These are phyloP conservation scores for Bradypodion pumilum DNA, from an alignment of 2,797 vertebrate genomes.

Conservation along the genomic window DNA sequence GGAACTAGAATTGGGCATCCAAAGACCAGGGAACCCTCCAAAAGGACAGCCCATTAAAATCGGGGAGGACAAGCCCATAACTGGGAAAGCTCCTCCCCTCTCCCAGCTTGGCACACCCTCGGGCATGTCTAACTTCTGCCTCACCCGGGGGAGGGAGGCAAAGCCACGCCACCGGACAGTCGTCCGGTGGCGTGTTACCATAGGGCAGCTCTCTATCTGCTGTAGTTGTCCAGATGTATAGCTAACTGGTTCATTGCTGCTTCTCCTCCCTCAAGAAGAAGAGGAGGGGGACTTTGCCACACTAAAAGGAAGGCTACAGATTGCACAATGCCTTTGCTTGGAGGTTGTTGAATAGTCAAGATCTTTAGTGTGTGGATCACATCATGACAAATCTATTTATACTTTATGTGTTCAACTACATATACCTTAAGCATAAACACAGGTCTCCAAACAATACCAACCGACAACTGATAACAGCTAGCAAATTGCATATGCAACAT, in stretches of 20 bases:
- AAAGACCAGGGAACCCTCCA: too few species aligned
- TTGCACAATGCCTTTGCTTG: background rate
- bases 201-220: background rate
- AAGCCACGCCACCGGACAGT: too few species aligned
- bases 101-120: too few species aligned
- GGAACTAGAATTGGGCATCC: too few species aligned
- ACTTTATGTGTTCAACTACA: background rate
- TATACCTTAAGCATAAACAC: background rate
- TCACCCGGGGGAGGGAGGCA: too few species aligned
- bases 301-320: background rate
- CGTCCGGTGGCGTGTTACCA: too few species aligned
- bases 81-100: too few species aligned
- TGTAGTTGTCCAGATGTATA: background rate
- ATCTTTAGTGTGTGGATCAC: background rate
- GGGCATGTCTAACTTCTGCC: too few species aligned
- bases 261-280: background rate
- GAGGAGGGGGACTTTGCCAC: too few species aligned
- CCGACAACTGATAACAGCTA: constrained; percentile 3
- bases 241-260: background rate
- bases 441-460: background rate
- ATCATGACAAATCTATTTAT: background rate
- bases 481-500: background rate
- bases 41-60: too few species aligned
- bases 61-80: too few species aligned
- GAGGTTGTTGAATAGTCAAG: background rate